A percentile compares a stretch with the other conserved stretches of the same genome.
Conservation (phyloP, 2,797 vertebrate species). For the Propithecus perrieri region DNA sequence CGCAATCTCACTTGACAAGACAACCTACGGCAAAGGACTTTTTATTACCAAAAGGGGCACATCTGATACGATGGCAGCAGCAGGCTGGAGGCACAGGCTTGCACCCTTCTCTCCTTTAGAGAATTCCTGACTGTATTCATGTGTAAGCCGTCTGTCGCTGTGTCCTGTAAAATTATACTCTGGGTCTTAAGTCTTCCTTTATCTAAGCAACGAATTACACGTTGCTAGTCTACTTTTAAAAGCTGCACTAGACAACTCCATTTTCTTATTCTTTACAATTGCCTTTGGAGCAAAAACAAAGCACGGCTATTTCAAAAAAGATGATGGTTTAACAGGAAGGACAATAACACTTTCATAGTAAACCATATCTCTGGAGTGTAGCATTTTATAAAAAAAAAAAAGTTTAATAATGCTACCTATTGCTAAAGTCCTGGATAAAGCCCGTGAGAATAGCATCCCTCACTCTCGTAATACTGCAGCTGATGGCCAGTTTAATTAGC, state of each 20-base stretch:
- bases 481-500: slow-evolving; percentile 75
- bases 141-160: slow-evolving; percentile 66
- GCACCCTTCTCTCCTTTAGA: slow-evolving; percentile 66
- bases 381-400: slow-evolving; percentile 64
- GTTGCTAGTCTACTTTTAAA: slow-evolving; percentile 61
- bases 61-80: slow-evolving; percentile 65
- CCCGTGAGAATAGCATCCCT: slow-evolving; percentile 61
- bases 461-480: slow-evolving; percentile 8
- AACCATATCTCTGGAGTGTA: slow-evolving; percentile 49
- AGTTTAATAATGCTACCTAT: slow-evolving; percentile 67
- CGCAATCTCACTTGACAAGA: slow-evolving; percentile 71
- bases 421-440: slow-evolving; percentile 60
- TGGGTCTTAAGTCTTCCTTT: slow-evolving; percentile 77
- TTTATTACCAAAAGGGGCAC: slow-evolving; percentile 64
- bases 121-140: slow-evolving; percentile 17
- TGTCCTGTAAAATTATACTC: slow-evolving; percentile 62
- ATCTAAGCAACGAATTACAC: slow-evolving; percentile 65
- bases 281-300: slow-evolving; percentile 66
- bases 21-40: slow-evolving; percentile 61
- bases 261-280: slow-evolving; percentile 67
- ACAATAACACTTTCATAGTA: slow-evolving; percentile 63
- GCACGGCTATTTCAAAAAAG: slow-evolving; percentile 70
- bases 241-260: slow-evolving; percentile 21
- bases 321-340: slow-evolving; percentile 58
- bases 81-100: slow-evolving; percentile 47